Evolutionary conservation across 2,797 vertebrate genomes (phyloP), one percentile per base, ranked within the genome.

Genomic region (Ambastaia sidthimunki): DNA sequence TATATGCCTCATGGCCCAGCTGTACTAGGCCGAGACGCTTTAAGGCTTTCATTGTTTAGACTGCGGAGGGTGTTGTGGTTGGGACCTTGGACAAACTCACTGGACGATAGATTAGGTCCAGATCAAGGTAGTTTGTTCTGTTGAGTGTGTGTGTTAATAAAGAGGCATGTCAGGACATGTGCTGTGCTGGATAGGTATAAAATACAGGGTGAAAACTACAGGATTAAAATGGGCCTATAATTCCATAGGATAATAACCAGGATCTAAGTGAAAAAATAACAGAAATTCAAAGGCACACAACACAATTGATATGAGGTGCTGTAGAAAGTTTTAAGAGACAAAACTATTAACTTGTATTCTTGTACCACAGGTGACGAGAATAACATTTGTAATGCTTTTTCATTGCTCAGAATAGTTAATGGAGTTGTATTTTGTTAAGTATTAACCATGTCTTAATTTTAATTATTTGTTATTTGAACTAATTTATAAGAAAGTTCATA

Each of bases 21-120:
- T 13, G 10, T 54, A 21, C 31, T 7, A 72, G 25, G 18, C 68
- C 54, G 44, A 78, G 60, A 74, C 77, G 80, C 59, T 74, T 77
- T 71, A 68, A 59, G 37, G 23, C 63, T 84, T 48, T 68, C 37
- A 57, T 82, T 90, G 87, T 86, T 87, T 85, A 73, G 85, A 52
- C 74, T 84, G 48, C 19, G 50, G 1, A 78, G 79, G 13, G 69
- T 71, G 50, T 55, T 21, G 4, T 70, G 76, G 73, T 84, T 81
- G 87, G 89, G 83, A 88, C 89, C 85, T 90, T 85, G 84, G 81
- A 83, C 50, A 81, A 62, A 82, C 23, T 68, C 62, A 54, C 74
- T 74, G 65, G 19, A 31, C 65, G 48, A 77, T 18, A 82, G 73
- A 76, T 83, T 55, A 86, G 80, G 80, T 47, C 48, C 71, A 82